These are phyloP conservation scores for Cassiopea xamachana DNA, from an alignment of 30 jellyfish, hydroid and myxozoan genomes.

Conservation along the genomic window DNA sequence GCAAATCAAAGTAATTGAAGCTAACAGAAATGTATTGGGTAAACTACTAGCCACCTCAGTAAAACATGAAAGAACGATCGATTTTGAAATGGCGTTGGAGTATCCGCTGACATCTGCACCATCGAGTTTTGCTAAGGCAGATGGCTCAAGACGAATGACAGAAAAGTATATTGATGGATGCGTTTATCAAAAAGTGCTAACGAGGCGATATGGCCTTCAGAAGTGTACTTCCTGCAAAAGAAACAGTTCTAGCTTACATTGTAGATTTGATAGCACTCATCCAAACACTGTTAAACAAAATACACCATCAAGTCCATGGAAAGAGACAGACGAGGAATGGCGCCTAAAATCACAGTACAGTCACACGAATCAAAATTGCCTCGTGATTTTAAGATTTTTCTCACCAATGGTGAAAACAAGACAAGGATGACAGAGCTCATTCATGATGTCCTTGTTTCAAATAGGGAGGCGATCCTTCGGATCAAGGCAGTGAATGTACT, in stretches of 20 bases:
- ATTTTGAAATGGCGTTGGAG: constrained; percentile 37
- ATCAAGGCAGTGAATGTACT: too few relatives aligned
- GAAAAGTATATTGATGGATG: constrained; percentile 43
- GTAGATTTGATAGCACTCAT: too few relatives aligned
- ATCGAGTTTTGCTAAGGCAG: constrained; percentile 59
- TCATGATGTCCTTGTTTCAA: too few relatives aligned
- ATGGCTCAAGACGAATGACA: constrained; percentile 57
- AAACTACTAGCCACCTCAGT: constrained; percentile 42
- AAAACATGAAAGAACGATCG: constrained; percentile 24
- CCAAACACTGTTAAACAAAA: too few relatives aligned
- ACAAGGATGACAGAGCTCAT: too few relatives aligned
- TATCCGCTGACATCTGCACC: constrained; percentile 45
- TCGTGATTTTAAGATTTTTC: too few relatives aligned
- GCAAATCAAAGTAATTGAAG: constrained; percentile 48
- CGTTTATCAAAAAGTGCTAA: not conserved
- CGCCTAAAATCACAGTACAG: too few relatives aligned
- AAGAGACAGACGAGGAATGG: too few relatives aligned
- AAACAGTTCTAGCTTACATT: constrained; percentile 9
- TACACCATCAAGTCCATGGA: too few relatives aligned
- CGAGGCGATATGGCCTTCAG: constrained; percentile 15
- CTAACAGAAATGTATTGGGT: constrained; percentile 52
- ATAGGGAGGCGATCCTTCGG: too few relatives aligned
- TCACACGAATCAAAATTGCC: too few relatives aligned
- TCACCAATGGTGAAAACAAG: too few relatives aligned
- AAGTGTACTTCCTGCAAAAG: constrained; percentile 6